Conservation (phyloP, 2,797 vertebrate species). For the Eulemur mongoz region DNA sequence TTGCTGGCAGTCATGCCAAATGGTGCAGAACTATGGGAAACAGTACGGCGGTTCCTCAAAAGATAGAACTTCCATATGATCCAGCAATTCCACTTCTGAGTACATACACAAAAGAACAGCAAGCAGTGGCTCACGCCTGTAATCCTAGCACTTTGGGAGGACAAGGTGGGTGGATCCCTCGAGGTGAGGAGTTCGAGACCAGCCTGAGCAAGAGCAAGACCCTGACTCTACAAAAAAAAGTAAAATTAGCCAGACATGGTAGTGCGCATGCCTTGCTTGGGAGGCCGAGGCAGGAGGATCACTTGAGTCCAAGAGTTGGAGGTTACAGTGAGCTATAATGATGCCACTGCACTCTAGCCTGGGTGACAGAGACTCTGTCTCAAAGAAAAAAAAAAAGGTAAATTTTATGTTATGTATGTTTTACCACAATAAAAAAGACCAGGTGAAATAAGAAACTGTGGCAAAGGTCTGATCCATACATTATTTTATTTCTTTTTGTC, state of each 20-base stretch:
- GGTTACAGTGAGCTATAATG: not conserved
- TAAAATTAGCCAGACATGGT: not conserved
- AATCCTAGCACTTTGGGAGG: too few relatives aligned
- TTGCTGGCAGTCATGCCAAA: not conserved
- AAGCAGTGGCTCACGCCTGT: not conserved
- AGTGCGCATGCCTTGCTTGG: not conserved
- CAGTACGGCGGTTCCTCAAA: not conserved
- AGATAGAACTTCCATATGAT: not conserved
- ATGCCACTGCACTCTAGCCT: not conserved
- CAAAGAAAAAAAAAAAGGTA: not conserved
- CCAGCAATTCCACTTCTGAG: not conserved
- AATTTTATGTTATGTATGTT: too few relatives aligned
- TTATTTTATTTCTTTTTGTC: too few relatives aligned
- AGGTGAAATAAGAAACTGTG: too few relatives aligned
- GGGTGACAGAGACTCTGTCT: not conserved
- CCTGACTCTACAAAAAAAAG: not conserved
- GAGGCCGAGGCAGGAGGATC: not conserved
- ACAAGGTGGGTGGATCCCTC: too few relatives aligned
- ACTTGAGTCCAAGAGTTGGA: not conserved
- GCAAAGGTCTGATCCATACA: too few relatives aligned
- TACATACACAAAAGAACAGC: not conserved
- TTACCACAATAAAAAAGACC: too few relatives aligned
- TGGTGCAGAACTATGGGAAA: not conserved
- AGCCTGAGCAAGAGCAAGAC: too few relatives aligned
- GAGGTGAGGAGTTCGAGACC: too few relatives aligned